A percentile compares a stretch with the other conserved stretches of the same genome.
Conservation (phyloP, 92 coral and sea anemone genomes). For the Zoanthus sociatus region DNA sequence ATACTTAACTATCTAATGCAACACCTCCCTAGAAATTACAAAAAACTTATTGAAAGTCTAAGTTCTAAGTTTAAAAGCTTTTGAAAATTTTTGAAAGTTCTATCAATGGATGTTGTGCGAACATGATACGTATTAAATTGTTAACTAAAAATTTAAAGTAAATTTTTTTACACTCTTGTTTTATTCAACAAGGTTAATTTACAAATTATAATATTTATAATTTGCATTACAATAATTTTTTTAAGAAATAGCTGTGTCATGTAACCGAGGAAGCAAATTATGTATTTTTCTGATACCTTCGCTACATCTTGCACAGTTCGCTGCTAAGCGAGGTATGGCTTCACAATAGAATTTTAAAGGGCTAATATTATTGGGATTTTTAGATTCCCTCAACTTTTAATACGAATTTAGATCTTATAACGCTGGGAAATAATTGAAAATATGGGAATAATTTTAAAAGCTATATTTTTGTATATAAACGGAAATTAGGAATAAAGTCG, state of each 20-base stretch:
- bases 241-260: neutral
- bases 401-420: neutral
- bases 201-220: neutral
- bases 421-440: conserved; percentile 23
- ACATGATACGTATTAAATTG: too few relatives aligned
- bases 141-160: neutral
- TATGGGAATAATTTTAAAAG: conserved; percentile 25
- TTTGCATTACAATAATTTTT: neutral
- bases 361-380: neutral
- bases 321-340: neutral
- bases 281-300: too few relatives aligned
- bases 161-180: neutral
- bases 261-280: too few relatives aligned
- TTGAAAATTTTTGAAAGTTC: too few relatives aligned
- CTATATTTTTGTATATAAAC: conserved; percentile 48
- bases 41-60: too few relatives aligned
- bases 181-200: neutral
- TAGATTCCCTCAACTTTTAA: neutral
- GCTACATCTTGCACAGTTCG: neutral
- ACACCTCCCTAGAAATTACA: too few relatives aligned
- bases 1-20: too few relatives aligned
- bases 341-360: neutral
- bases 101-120: too few relatives aligned
- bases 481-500: conserved; percentile 18
- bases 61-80: too few relatives aligned